phyloP scores from a whole-genome alignment of 2,797 vertebrate species.

The Leptodactylus fallax region DNA sequence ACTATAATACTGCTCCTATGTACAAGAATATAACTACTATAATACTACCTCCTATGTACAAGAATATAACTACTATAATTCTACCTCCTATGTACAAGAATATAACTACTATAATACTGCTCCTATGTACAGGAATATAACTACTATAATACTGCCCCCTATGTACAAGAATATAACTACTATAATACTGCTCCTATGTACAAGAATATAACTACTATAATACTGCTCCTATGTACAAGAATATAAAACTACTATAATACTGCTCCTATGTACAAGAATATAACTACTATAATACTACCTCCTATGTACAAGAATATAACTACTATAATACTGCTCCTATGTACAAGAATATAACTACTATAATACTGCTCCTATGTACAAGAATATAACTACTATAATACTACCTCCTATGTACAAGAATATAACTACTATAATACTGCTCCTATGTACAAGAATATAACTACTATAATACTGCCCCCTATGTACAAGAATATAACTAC shows the following conservation, averaged over 20 bases:
- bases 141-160: too few relatives aligned
- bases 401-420: not conserved
- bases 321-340: not conserved
- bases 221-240: not conserved
- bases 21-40: constrained; percentile 3
- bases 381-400: constrained; percentile 1
- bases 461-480: too few relatives aligned
- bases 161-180: not conserved
- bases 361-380: not conserved
- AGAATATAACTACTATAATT: too few relatives aligned
- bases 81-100: too few relatives aligned
- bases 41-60: not conserved
- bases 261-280: not conserved
- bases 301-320: constrained; percentile 5
- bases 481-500: too few relatives aligned
- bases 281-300: not conserved
- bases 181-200: not conserved
- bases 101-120: too few relatives aligned
- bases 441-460: not conserved
- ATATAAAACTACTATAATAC: not conserved
- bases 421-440: constrained; percentile 17
- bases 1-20: not conserved
- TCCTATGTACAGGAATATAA: too few relatives aligned
- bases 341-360: not conserved
- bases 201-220: not conserved